phyloP scores from a whole-genome alignment of 2,888 invertebrate species.

The Lasioglossum pauxillum region DNA sequence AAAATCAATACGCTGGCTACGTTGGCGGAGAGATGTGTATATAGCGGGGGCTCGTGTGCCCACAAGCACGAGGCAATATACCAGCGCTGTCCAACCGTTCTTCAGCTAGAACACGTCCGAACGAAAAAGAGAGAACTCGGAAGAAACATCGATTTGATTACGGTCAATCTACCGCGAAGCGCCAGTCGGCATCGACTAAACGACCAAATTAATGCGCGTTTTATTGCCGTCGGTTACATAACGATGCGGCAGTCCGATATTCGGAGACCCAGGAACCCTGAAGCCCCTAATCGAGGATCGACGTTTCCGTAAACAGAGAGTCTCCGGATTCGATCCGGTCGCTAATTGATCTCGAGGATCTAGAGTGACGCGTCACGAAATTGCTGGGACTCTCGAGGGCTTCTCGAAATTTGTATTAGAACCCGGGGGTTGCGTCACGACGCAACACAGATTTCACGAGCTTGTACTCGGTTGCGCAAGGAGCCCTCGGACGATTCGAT shows the following conservation, averaged over 20 bases:
- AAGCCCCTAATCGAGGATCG: neutral
- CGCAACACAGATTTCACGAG: neutral
- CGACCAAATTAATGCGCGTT: neutral
- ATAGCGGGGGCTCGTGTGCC: slow-evolving; percentile 57
- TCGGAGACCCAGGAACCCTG: neutral
- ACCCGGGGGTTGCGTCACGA: neutral
- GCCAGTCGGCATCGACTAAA: neutral
- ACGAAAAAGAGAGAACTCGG: neutral
- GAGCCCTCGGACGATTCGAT: neutral
- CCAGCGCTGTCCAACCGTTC: slow-evolving; percentile 51
- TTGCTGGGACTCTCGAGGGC: neutral
- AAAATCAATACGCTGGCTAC: slow-evolving; percentile 77
- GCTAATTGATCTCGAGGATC: neutral
- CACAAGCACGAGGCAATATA: slow-evolving; percentile 63
- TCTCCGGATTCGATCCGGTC: neutral
- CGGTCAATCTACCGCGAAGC: neutral
- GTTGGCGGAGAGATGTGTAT: slow-evolving; percentile 64
- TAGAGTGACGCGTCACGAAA: neutral
- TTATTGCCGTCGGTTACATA: slow-evolving; percentile 16
- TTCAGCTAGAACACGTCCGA: neutral
- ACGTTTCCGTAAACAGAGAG: neutral
- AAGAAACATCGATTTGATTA: neutral
- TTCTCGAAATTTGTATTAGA: neutral
- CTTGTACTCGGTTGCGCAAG: neutral
- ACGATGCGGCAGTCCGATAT: slow-evolving; percentile 11